phyloP scores from a whole-genome alignment of 2,113 vertebrate species.

The Todiramphus saurophagus region DNA sequence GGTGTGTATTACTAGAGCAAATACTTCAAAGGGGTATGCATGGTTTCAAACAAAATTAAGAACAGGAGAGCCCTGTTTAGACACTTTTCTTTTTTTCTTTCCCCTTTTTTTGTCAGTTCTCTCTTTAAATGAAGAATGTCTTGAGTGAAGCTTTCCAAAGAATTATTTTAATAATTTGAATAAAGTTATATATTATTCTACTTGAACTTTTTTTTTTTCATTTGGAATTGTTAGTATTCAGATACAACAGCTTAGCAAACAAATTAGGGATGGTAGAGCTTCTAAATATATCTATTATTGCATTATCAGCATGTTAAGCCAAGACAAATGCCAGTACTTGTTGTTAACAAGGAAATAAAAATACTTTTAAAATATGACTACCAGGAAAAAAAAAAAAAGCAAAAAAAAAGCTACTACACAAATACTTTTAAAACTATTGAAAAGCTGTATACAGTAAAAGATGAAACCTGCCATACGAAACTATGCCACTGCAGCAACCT shows the following conservation, averaged over 20 bases:
- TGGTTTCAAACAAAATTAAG: constrained; percentile 73
- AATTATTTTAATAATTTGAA: constrained; percentile 5
- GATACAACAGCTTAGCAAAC: neutral
- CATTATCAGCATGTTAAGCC: neutral
- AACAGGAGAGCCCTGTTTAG: constrained; percentile 68
- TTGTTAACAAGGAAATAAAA: neutral
- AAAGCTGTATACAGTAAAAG: neutral
- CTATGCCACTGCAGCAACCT: neutral
- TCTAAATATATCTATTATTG: neutral
- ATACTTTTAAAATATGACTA: neutral
- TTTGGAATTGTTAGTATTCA: neutral
- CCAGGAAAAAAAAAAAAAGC: neutral
- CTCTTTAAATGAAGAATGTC: constrained; percentile 47
- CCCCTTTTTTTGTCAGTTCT: neutral
- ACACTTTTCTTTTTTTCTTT: neutral
- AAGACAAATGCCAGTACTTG: neutral
- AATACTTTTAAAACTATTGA: neutral
- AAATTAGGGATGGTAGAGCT: neutral
- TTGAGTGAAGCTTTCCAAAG: constrained; percentile 25
- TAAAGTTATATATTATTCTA: neutral
- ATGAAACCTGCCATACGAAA: neutral
- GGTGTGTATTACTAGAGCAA: constrained; percentile 64
- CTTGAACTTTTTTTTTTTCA: neutral
- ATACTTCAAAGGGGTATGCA: constrained; percentile 68
- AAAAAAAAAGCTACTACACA: too few species aligned